These are phyloP conservation scores for Macaca fascicularis DNA, from an alignment of 2,113 vertebrate genomes.

Conservation along the genomic window T2T-MFA8v1.1 NC_088378.1:21914501-21915000, in stretches of 20 bases:
- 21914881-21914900: neutral
- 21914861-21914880: neutral
- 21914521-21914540: conserved; percentile 27
- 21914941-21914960: neutral
- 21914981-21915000: conserved; percentile 9
- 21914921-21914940: neutral
- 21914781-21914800: no score
- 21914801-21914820: neutral
- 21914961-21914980: neutral
- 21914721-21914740: neutral
- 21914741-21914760: neutral
- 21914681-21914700: neutral
- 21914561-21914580: conserved; percentile 33
- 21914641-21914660: neutral
- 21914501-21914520: conserved; percentile 9
- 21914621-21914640: conserved; percentile 31
- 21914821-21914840: neutral
- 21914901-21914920: neutral
- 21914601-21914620: neutral
- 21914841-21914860: neutral
- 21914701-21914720: neutral
- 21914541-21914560: conserved; percentile 11
- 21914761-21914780: neutral
- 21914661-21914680: neutral
- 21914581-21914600: conserved; percentile 9